These are phyloP conservation scores for Alligator sinensis DNA, from an alignment of 2,113 vertebrate genomes.

Conservation along the genomic window DNA sequence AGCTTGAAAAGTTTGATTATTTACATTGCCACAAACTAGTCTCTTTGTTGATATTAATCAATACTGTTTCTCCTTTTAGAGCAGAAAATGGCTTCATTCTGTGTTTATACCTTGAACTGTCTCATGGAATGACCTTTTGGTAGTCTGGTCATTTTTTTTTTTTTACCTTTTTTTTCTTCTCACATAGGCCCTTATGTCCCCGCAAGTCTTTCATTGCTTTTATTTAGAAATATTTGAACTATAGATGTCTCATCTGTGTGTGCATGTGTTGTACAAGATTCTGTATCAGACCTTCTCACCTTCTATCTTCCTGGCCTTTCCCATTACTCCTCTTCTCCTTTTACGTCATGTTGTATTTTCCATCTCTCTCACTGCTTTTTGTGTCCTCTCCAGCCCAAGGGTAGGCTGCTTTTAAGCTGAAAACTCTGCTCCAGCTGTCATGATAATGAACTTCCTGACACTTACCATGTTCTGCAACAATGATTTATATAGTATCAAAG, in stretches of 20 bases:
- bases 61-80: conserved; percentile 69
- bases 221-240: background rate
- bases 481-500: background rate
- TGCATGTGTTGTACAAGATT: background rate
- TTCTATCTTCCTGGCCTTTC: conserved; percentile 5
- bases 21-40: conserved; percentile 44
- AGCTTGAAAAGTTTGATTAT: conserved; percentile 7
- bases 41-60: conserved; percentile 52
- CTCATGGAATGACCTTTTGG: conserved; percentile 61
- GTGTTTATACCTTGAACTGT: conserved; percentile 54
- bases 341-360: background rate
- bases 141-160: conserved; percentile 36
- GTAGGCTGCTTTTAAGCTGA: background rate
- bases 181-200: background rate
- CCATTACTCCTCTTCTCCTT: background rate
- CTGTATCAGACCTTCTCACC: background rate
- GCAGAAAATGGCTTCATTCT: conserved; percentile 73
- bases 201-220: background rate
- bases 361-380: background rate
- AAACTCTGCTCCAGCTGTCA: background rate
- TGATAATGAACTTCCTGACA: conserved; percentile 39
- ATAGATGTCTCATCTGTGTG: background rate
- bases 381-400: background rate
- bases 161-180: background rate
- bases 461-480: background rate